A percentile compares a stretch with the other conserved stretches of the same genome.
Evolutionary conservation across 2,888 invertebrate species (phyloP).

Genomic region (Volucella inflata): DNA sequence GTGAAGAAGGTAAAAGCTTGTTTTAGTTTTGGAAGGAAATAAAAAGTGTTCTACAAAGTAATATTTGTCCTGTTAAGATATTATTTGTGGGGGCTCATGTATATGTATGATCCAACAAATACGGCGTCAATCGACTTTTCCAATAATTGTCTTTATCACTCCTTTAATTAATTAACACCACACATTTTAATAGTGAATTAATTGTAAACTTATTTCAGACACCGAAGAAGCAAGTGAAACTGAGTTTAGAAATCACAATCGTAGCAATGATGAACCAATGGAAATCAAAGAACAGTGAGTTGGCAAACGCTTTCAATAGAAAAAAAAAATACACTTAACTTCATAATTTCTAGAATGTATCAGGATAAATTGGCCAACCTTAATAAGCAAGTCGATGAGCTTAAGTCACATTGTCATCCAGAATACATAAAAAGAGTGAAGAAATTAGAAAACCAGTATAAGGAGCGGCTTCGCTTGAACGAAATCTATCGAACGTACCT

Average conservation of each 20-base stretch:
- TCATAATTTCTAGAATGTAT: conserved; percentile 87
- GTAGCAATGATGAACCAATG: conserved; percentile 80
- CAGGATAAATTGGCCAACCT: conserved; percentile 95
- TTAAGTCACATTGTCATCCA: conserved; percentile 93
- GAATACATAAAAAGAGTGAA: conserved; percentile 93
- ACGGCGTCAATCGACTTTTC: conserved; percentile 82
- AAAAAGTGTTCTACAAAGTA: no score
- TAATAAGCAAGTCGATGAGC: conserved; percentile 94
- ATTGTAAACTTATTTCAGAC: no score
- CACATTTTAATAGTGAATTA: no score
- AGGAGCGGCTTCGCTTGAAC: conserved; percentile 91
- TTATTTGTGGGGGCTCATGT: no score
- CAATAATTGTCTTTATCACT: no score
- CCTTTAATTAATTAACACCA: no score
- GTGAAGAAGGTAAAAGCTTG: conserved; percentile 85
- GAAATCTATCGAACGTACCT: conserved; percentile 91
- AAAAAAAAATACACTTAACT: background rate
- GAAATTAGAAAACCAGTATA: conserved; percentile 91
- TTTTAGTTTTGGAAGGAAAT: no score
- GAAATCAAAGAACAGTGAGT: conserved; percentile 83
- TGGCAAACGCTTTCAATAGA: background rate
- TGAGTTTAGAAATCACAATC: conserved; percentile 89
- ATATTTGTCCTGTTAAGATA: no score
- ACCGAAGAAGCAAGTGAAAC: conserved; percentile 97
- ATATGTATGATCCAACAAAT: conserved; percentile 85